These are phyloP conservation scores for Enteromius unitaeniatus DNA, from an alignment of 2,797 vertebrate species.

Conservation along the genomic window DNA sequence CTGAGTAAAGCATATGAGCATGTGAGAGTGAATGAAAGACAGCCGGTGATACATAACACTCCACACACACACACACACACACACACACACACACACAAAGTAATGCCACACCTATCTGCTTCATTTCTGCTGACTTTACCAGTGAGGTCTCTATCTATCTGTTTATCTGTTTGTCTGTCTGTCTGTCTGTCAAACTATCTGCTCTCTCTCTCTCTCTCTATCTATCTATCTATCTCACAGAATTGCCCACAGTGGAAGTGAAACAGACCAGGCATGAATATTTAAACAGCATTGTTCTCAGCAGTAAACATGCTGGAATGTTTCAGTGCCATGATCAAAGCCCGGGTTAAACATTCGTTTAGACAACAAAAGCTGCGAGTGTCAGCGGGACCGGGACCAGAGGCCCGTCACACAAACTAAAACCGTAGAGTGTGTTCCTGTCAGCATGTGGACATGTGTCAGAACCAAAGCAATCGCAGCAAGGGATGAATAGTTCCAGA, in stretches of 20 bases:
- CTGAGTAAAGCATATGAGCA: constrained; percentile 12
- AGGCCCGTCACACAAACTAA: constrained; percentile 47
- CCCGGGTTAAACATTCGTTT: constrained; percentile 51
- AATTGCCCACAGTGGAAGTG: background rate
- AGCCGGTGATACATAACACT: constrained; percentile 21
- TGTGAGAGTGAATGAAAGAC: constrained; percentile 31
- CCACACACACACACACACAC: background rate
- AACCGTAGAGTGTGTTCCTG: constrained; percentile 61
- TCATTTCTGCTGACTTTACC: background rate
- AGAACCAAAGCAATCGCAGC: constrained; percentile 51
- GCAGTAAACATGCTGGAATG: constrained; percentile 73
- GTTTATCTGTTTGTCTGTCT: background rate
- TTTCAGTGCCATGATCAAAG: constrained; percentile 69
- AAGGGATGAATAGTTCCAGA: constrained; percentile 63
- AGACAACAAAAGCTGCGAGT: constrained; percentile 60
- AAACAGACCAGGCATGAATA: constrained; percentile 51
- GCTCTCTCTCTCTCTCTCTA: background rate
- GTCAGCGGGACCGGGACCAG: constrained; percentile 53
- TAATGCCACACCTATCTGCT: background rate
- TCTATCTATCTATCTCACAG: background rate
- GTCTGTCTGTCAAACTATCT: background rate
- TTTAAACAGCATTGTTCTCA: constrained; percentile 61
- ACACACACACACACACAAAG: background rate
- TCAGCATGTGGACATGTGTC: constrained; percentile 61
- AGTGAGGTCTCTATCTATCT: background rate